Percentiles rank a stretch among this genome's conserved stretches.
These are phyloP conservation scores for Cyrtonyx montezumae DNA, from an alignment of 2,113 vertebrate species.

Conservation along the genomic window DNA sequence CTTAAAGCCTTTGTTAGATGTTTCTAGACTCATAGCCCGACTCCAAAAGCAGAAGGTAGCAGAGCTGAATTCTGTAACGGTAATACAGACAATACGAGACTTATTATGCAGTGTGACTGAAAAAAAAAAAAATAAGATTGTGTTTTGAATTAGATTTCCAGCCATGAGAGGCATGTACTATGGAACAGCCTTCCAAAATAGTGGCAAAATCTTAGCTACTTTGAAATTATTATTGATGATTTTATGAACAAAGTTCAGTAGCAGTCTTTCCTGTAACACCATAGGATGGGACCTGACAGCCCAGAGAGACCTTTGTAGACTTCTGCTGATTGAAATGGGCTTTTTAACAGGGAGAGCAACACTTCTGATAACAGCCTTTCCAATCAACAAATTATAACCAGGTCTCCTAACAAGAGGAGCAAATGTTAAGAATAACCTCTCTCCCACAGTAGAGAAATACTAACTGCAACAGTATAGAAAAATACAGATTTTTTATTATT, in stretches of 20 bases:
- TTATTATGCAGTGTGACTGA: not conserved
- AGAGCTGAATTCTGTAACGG: not conserved
- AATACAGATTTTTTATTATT: not conserved
- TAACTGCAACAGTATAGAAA: not conserved
- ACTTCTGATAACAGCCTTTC: not conserved
- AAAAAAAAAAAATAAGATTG: not conserved
- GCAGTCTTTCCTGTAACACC: not conserved
- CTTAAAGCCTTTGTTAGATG: not conserved
- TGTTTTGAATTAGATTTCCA: not conserved
- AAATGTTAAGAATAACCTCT: not conserved
- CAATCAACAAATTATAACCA: not conserved
- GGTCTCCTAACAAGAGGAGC: not conserved
- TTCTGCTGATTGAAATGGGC: not conserved
- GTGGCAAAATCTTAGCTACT: fast-evolving
- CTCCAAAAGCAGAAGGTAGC: not conserved
- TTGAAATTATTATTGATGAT: not conserved
- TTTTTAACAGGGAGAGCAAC: not conserved
- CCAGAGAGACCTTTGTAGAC: not conserved
- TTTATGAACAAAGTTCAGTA: not conserved
- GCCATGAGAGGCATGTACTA: not conserved
- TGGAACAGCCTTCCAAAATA: not conserved
- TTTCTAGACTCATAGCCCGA: not conserved
- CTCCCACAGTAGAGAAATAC: not conserved
- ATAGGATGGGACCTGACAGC: not conserved
- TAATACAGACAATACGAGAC: not conserved